phyloP scores from a whole-genome alignment of 2,888 invertebrate genomes.

The Dendrolimus houi region DNA sequence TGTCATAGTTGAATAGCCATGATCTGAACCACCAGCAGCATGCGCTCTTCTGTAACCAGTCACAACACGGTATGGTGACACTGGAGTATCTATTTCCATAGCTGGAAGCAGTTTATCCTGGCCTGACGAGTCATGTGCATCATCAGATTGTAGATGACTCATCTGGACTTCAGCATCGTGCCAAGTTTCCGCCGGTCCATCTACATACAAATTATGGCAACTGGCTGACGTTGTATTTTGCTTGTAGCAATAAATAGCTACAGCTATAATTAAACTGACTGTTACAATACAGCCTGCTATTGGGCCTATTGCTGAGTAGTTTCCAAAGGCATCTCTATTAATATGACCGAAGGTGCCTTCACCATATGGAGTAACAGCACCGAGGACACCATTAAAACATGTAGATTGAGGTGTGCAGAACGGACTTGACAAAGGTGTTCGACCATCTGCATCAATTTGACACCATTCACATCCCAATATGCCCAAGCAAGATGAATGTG shows the following conservation, averaged over 20 bases:
- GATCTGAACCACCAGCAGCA: conserved; percentile 90
- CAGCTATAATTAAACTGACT: conserved; percentile 85
- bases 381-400: conserved; percentile 92
- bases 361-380: conserved; percentile 89
- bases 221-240: conserved; percentile 76
- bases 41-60: conserved; percentile 87
- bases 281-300: conserved; percentile 91
- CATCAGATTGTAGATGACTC: conserved; percentile 84
- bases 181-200: conserved; percentile 70
- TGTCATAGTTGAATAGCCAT: conserved; percentile 96
- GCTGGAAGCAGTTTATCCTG: conserved; percentile 80
- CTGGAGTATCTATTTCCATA: conserved; percentile 80
- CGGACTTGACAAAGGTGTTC: conserved; percentile 79
- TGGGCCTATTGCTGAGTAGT: conserved; percentile 88
- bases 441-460: conserved; percentile 85
- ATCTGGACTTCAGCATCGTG: conserved; percentile 79
- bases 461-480: conserved; percentile 96
- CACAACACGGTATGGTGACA: conserved; percentile 92
- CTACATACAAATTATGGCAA: conserved; percentile 68
- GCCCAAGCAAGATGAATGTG: conserved; percentile 81
- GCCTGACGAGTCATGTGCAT: conserved; percentile 78
- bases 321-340: conserved; percentile 61
- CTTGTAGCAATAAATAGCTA: conserved; percentile 90
- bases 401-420: conserved; percentile 88
- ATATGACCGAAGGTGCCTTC: conserved; percentile 78